phyloP scores from a whole-genome alignment of 2,888 invertebrate species.

The Brenthis ino region DNA sequence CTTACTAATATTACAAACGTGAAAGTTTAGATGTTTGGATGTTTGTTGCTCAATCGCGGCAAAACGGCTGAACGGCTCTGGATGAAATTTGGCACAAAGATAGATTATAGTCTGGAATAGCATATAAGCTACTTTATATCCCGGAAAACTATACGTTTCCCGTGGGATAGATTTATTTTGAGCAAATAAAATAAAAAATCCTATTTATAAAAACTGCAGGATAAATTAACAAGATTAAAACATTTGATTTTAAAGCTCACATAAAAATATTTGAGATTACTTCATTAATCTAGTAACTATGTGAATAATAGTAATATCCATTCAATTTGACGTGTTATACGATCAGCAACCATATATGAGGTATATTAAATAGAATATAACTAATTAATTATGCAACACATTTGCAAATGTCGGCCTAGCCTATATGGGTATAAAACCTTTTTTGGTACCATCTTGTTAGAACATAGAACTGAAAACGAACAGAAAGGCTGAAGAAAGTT shows the following conservation, averaged over 20 bases:
- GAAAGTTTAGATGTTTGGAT: too few relatives aligned
- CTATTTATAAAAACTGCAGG: too few relatives aligned
- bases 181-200: too few relatives aligned
- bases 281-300: background rate
- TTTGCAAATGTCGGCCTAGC: background rate
- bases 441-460: slow-evolving; percentile 8
- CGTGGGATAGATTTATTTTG: too few relatives aligned
- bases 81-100: too few relatives aligned
- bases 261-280: background rate
- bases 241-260: background rate
- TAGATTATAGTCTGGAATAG: background rate
- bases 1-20: too few relatives aligned
- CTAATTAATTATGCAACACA: slow-evolving; percentile 22
- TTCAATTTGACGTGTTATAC: background rate
- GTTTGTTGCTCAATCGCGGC: too few relatives aligned
- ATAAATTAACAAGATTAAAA: too few relatives aligned
- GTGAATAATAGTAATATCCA: background rate
- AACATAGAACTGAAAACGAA: slow-evolving; percentile 1
- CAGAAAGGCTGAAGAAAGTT: background rate
- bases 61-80: too few relatives aligned
- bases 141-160: background rate
- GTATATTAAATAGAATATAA: slow-evolving; percentile 9
- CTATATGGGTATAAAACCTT: slow-evolving; percentile 10
- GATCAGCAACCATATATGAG: background rate
- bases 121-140: background rate